These are phyloP conservation scores for Perca schrenkii DNA, from an alignment of 2,113 vertebrate genomes.

Conservation along the genomic window DNA sequence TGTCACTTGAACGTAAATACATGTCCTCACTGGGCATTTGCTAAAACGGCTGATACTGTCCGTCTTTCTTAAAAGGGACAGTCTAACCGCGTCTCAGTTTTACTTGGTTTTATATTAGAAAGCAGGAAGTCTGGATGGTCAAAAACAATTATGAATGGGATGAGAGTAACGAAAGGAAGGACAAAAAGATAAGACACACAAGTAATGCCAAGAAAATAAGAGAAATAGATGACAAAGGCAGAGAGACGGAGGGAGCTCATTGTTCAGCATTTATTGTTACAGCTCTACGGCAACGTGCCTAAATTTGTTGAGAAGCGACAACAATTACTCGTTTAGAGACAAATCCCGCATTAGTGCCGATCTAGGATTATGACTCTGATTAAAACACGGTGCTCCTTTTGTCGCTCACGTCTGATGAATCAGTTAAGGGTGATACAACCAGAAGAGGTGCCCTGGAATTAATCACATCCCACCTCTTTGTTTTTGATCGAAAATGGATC, in stretches of 20 bases:
- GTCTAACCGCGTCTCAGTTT: neutral
- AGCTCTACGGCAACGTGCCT: constrained; percentile 6
- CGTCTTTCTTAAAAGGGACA: neutral
- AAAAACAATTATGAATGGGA: neutral
- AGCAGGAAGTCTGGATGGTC: neutral
- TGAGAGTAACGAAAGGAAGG: neutral
- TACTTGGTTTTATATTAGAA: neutral
- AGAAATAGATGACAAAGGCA: constrained; percentile 5
- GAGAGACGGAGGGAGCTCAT: constrained; percentile 15
- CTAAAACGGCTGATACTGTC: neutral
- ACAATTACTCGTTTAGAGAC: constrained; percentile 44
- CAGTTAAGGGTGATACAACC: constrained; percentile 50
- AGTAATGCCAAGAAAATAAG: constrained; percentile 1
- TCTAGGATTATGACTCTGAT: constrained; percentile 66
- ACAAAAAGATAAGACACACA: neutral
- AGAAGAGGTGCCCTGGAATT: constrained; percentile 56
- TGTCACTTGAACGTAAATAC: neutral
- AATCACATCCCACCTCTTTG: constrained; percentile 50
- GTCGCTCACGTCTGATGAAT: constrained; percentile 50
- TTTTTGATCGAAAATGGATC: constrained; percentile 35
- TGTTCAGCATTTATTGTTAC: constrained; percentile 33
- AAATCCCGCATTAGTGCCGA: constrained; percentile 59
- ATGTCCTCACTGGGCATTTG: neutral
- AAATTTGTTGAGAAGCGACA: constrained; percentile 43
- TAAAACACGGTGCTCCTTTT: constrained; percentile 46